A percentile compares a stretch with the other conserved stretches of the same genome.
phyloP scores from a whole-genome alignment of 2,888 invertebrate genomes.

The Yponomeuta malinellus region DNA sequence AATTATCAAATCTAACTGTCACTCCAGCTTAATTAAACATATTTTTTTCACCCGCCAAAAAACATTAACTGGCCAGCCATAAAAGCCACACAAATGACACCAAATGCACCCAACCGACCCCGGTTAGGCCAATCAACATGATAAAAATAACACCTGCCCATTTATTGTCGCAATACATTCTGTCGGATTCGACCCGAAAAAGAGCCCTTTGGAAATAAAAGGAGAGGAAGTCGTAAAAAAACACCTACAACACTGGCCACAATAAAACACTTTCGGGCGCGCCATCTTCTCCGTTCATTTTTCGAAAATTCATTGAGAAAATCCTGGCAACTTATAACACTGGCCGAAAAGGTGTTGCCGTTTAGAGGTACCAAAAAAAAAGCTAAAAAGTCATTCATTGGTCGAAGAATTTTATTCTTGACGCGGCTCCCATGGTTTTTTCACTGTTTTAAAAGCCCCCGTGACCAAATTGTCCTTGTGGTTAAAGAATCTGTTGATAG shows the following conservation, averaged over 20 bases:
- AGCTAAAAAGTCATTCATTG: constrained; percentile 34
- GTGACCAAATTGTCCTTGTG: constrained; percentile 61
- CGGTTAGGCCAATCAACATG: constrained; percentile 60
- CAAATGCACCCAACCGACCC: constrained; percentile 25
- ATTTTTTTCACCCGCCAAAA: neutral
- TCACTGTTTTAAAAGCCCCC: constrained; percentile 33
- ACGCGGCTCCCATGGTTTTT: constrained; percentile 57
- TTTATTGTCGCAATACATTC: constrained; percentile 58
- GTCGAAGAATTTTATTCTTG: constrained; percentile 43
- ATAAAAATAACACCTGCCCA: constrained; percentile 58
- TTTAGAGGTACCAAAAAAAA: constrained; percentile 31
- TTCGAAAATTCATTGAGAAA: constrained; percentile 14
- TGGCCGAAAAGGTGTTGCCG: constrained; percentile 30
- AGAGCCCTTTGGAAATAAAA: constrained; percentile 33
- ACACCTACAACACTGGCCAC: constrained; percentile 33
- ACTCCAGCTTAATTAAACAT: constrained; percentile 3
- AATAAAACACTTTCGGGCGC: constrained; percentile 15
- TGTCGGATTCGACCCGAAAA: constrained; percentile 34
- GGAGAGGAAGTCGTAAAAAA: constrained; percentile 65
- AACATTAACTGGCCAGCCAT: constrained; percentile 12
- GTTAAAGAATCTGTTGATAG: constrained; percentile 30
- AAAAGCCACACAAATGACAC: neutral
- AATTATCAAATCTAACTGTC: constrained; percentile 3
- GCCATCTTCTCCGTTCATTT: constrained; percentile 7
- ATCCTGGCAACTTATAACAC: constrained; percentile 21